Evolutionary conservation across 2,113 vertebrate genomes (phyloP).

Genomic region (Fregata magnificens): DNA sequence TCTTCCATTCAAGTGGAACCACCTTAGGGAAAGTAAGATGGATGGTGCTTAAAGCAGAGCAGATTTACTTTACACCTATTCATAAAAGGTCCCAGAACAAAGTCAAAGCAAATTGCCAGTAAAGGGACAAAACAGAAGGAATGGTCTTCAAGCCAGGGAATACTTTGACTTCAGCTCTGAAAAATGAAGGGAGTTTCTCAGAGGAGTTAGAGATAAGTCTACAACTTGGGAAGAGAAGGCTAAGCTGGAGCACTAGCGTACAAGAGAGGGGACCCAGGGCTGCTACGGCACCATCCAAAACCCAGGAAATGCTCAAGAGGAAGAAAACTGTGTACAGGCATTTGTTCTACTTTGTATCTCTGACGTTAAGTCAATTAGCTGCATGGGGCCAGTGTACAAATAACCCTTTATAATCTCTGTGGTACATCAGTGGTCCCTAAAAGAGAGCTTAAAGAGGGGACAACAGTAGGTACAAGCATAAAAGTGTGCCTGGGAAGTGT

Average conservation of each 20-base stretch:
- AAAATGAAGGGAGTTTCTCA: background rate
- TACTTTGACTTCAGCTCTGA: background rate
- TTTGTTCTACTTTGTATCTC: background rate
- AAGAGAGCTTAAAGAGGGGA: background rate
- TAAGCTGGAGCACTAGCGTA: background rate
- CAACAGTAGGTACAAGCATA: background rate
- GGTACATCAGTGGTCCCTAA: background rate
- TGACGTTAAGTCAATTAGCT: background rate
- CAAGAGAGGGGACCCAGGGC: background rate
- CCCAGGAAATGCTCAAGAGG: background rate
- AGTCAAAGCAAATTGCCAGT: background rate
- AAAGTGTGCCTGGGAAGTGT: background rate
- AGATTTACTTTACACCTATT: background rate
- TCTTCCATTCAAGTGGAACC: background rate
- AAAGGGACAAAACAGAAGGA: background rate
- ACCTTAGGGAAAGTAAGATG: background rate
- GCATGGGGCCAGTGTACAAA: background rate
- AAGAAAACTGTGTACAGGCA: background rate
- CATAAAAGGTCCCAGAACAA: background rate
- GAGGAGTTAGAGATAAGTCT: background rate
- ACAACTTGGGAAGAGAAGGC: background rate
- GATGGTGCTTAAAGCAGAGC: background rate
- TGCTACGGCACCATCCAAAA: background rate
- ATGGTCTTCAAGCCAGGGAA: background rate
- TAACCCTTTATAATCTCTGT: background rate